These are phyloP conservation scores for Propithecus deckenii DNA, from an alignment of 2,797 vertebrate species.

Conservation along the genomic window DNA sequence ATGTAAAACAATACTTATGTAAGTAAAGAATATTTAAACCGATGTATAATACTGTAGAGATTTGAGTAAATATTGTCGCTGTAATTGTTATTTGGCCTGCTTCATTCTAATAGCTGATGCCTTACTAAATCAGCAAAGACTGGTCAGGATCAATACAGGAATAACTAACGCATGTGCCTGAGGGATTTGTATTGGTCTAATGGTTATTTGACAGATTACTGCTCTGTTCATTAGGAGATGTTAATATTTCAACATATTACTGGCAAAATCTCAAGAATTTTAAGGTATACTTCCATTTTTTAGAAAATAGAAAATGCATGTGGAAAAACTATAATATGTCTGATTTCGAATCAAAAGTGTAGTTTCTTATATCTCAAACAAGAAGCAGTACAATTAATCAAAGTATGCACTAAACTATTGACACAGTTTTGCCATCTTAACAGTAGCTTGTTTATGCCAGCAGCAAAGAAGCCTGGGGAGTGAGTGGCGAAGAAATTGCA, in stretches of 20 bases:
- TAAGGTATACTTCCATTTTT: background rate
- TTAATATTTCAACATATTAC: background rate
- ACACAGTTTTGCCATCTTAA: no score
- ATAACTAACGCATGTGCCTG: background rate
- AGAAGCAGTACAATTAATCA: no score
- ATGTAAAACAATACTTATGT: background rate
- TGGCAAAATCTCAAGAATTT: background rate
- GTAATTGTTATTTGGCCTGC: background rate
- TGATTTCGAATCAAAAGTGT: no score
- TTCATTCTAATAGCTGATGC: background rate
- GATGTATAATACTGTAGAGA: background rate
- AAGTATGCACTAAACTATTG: no score
- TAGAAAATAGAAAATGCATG: background rate
- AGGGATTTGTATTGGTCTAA: constrained; percentile 31
- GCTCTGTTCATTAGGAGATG: background rate
- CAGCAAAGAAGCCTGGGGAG: no score
- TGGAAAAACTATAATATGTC: no score
- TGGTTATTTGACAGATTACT: constrained; percentile 37
- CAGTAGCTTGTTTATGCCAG: no score
- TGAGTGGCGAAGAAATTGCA: no score
- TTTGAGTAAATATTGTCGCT: background rate
- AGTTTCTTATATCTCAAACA: no score
- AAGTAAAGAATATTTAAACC: background rate
- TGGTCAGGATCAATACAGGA: background rate
- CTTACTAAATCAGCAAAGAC: constrained; percentile 43